phyloP scores from a whole-genome alignment of 2,888 invertebrate genomes.

The Drosophila hamatofila region DNA sequence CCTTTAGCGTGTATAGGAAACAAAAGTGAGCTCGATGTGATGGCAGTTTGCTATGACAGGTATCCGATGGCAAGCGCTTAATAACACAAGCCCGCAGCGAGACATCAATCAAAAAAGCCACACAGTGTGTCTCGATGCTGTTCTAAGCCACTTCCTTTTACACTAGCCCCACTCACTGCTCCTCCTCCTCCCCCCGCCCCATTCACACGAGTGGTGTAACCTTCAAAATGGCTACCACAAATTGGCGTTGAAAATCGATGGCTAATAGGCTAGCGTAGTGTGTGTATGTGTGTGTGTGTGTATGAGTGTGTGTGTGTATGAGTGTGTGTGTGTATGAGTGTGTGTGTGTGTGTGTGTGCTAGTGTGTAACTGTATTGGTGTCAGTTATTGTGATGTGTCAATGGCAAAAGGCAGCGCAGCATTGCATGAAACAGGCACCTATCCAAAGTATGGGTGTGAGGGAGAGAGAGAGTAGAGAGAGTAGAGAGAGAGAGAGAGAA shows the following conservation, averaged over 20 bases:
- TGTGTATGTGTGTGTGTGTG: conserved; percentile 9
- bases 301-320: conserved; percentile 12
- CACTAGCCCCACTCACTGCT: not conserved
- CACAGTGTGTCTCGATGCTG: conserved; percentile 18
- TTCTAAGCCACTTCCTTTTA: conserved; percentile 36
- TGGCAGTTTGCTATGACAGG: conserved; percentile 46
- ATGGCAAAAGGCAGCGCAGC: conserved; percentile 60
- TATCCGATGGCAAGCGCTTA: conserved; percentile 44
- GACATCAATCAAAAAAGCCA: conserved; percentile 57
- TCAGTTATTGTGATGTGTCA: conserved; percentile 69
- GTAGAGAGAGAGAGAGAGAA: too few species aligned
- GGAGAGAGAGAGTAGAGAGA: not conserved
- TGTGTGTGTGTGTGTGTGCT: not conserved
- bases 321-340: too few species aligned
- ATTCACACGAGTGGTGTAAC: conserved; percentile 38
- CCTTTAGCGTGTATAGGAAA: not conserved
- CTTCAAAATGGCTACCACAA: conserved; percentile 70
- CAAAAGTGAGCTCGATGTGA: conserved; percentile 16
- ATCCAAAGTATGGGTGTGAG: not conserved
- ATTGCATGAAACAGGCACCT: conserved; percentile 43
- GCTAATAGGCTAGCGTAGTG: conserved; percentile 62
- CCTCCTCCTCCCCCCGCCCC: not conserved
- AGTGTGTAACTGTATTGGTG: conserved; percentile 9
- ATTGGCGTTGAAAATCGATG: conserved; percentile 74
- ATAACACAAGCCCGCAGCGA: conserved; percentile 41